Evolutionary conservation across 2,113 vertebrate species (phyloP), one percentile per base, ranked within the genome.

Genomic region (Antechinus flavipes): DNA sequence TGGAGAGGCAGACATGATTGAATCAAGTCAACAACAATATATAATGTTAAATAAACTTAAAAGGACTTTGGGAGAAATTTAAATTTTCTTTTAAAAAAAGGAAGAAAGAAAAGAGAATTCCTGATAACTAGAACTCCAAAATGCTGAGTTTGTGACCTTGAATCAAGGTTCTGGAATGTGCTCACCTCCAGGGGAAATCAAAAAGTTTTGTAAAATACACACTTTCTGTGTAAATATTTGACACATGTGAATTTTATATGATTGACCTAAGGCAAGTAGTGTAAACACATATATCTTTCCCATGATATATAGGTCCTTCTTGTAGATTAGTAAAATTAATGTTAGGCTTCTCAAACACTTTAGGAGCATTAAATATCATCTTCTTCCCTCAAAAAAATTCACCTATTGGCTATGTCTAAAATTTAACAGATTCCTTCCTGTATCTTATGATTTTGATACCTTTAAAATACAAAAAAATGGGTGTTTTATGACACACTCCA

Each of bases 181-280:
- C 91, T 58, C 50, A 50, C 50, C 6, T 50, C 50, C 6, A 50
- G 50, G 95, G 94, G 47, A 98, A 98, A 97, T 90, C 92, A 94
- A 94, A 94, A 97, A 52, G 52, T 68, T 91, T 92, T 97, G 95
- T 91, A 93, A 94, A 93, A 91, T 93, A 3, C 46, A 94, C 25
- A 55, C 90, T 95, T 91, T 94, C 91, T 90, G 91, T 90, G 35
- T 92, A 97, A 97, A 97, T 56, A 8, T 94, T 96, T 95, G 96
- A 94, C 96, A 97, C 94, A 97, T 97, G 96, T 92, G 93, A 92
- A 53, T 47, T 95, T 92, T 91, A 76, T 93, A 91, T 91, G 61
- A 95, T 94, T 91, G 55, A 95, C 93, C 58, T 58, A 46, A 56
- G 47, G 58, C 93, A 52, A 92, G 54, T 90, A 94, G 92, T 1